phyloP scores from a whole-genome alignment of 2,888 invertebrate genomes.

The Antheraea assamensis region DNA sequence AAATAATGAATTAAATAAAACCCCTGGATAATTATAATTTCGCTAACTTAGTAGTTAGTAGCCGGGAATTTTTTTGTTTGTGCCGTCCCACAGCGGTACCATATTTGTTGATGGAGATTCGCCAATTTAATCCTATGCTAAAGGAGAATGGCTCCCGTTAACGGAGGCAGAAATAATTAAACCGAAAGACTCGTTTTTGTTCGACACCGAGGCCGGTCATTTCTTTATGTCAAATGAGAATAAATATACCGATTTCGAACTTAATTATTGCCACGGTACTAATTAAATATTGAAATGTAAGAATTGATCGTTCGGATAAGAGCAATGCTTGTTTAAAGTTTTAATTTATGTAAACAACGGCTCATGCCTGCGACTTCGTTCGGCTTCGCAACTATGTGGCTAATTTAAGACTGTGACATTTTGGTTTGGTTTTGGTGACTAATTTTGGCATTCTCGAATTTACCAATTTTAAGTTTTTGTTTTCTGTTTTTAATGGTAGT shows the following conservation, averaged over 20 bases:
- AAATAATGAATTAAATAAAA: conserved; percentile 78
- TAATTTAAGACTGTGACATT: too few relatives aligned
- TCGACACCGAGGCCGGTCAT: conserved; percentile 23
- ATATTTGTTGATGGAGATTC: conserved; percentile 72
- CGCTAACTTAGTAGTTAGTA: conserved; percentile 65
- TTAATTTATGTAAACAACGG: too few relatives aligned
- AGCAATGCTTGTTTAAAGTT: too few relatives aligned
- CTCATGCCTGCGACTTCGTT: too few relatives aligned
- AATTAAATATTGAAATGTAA: conserved; percentile 42
- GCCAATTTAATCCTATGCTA: conserved; percentile 71
- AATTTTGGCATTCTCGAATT: too few relatives aligned
- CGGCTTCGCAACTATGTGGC: too few relatives aligned
- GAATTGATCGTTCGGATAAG: conserved; percentile 33
- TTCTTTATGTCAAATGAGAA: conserved; percentile 42
- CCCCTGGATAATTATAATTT: neutral
- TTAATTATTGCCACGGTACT: neutral
- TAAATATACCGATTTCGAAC: conserved; percentile 28
- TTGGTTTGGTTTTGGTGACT: too few relatives aligned
- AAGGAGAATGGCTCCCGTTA: conserved; percentile 58
- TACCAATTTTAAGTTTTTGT: too few relatives aligned
- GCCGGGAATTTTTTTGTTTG: conserved; percentile 61
- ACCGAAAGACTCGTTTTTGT: conserved; percentile 50
- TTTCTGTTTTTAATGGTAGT: too few relatives aligned
- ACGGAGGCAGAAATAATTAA: conserved; percentile 57
- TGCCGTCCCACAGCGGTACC: conserved; percentile 58